Percentiles rank a stretch among this genome's conserved stretches.
Conservation (phyloP, 1,140 invertebrate species). For the Pseudoatta argentina region DNA sequence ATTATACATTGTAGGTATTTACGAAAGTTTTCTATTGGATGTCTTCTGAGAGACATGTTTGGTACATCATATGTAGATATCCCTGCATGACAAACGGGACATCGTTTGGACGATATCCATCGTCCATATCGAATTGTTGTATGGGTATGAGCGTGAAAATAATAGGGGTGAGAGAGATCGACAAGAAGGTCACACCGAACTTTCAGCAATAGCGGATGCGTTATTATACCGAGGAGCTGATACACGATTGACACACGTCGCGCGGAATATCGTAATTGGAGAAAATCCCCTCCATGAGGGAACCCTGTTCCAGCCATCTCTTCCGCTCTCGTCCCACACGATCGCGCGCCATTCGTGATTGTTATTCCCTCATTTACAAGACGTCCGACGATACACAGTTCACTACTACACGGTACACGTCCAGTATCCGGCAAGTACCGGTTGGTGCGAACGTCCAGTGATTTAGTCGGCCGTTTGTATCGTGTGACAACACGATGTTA, state of each 20-base stretch:
- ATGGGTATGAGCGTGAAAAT: background rate
- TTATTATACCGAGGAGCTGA: conserved; percentile 67
- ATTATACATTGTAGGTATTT: too few species aligned
- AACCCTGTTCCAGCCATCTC: conserved; percentile 45
- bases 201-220: conserved; percentile 44
- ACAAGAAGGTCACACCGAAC: background rate
- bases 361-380: conserved; percentile 82
- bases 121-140: too few species aligned
- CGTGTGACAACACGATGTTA: conserved; percentile 60
- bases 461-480: conserved; percentile 37
- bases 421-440: background rate
- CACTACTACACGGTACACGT: background rate
- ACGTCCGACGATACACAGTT: conserved; percentile 69
- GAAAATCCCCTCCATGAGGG: conserved; percentile 62
- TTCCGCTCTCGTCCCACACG: background rate
- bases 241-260: conserved; percentile 62
- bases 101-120: too few species aligned
- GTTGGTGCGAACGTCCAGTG: conserved; percentile 34
- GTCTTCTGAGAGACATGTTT: too few species aligned
- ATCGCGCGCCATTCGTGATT: conserved; percentile 67
- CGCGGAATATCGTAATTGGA: conserved; percentile 69
- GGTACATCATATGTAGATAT: too few species aligned
- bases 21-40: too few species aligned
- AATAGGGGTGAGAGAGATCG: background rate
- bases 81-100: too few species aligned